These are phyloP conservation scores for Cotesia typhae DNA, from an alignment of 1,140 invertebrate species.

Conservation along the genomic window DNA sequence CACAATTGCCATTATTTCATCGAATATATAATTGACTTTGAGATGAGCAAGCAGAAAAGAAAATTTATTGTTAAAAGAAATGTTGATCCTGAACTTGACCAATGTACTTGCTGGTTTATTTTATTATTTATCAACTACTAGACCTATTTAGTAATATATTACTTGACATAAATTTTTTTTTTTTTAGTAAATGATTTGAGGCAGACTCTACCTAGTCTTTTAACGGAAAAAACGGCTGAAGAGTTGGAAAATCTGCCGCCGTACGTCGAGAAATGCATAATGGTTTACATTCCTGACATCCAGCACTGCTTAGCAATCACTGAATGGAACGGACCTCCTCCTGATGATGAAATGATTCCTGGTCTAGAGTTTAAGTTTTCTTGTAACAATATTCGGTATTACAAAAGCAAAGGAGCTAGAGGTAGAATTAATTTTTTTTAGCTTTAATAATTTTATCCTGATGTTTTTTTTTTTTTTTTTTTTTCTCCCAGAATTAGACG, in stretches of 20 bases:
- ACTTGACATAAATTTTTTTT: not conserved
- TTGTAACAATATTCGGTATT: slow-evolving; percentile 74
- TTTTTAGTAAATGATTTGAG: slow-evolving; percentile 42
- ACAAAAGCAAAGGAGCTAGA: slow-evolving; percentile 78
- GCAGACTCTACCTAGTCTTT: slow-evolving; percentile 66
- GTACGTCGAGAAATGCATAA: slow-evolving; percentile 75
- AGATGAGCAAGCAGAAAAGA: slow-evolving; percentile 69
- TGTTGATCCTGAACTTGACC: slow-evolving; percentile 74
- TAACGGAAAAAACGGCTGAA: slow-evolving; percentile 73
- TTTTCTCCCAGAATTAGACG: slow-evolving; percentile 74
- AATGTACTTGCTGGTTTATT: slow-evolving; percentile 64
- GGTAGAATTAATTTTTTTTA: slow-evolving; percentile 63
- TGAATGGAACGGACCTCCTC: slow-evolving; percentile 67
- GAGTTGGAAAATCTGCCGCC: slow-evolving; percentile 74
- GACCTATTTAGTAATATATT: too few species aligned
- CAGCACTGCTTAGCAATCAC: slow-evolving; percentile 80
- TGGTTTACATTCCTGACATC: slow-evolving; percentile 83
- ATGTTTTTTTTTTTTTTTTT: slow-evolving; percentile 19
- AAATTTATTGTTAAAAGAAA: slow-evolving; percentile 75
- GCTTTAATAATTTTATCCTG: not conserved
- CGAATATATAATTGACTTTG: slow-evolving; percentile 74
- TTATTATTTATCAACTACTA: not conserved
- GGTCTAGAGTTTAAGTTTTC: slow-evolving; percentile 78
- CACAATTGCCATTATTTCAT: slow-evolving; percentile 68
- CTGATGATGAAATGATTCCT: slow-evolving; percentile 68